Base-by-base conservation (phyloP, 1,140 invertebrate species). In the Whitmania pigra region DNA sequence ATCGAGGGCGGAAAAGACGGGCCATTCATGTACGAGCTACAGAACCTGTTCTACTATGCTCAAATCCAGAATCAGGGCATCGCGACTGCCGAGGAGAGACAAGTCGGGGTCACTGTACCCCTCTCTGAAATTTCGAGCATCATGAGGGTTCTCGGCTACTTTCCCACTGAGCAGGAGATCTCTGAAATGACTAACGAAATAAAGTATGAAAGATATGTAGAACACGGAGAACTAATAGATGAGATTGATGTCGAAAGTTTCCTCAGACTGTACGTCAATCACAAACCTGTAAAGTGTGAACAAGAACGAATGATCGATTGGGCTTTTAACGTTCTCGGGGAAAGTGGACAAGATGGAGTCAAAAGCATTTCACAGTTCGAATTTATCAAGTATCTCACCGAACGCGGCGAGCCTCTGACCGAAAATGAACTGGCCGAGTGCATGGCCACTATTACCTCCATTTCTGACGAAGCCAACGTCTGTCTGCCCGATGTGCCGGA, bases 131-230 rank as follows among this genome's bases (percentile, higher is more conserved):
- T 90, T 68, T 87, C 88, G 17, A 87, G 87, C 80, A 78, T 90
- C 0, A 87, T 89, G 85, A 81, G 88, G 74, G 87, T 88, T n/a
- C 82, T 89, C 76, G 88, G 88, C 71, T 89, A 85, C 80, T 90
- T 87, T 78, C 88, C 87, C 6, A 87, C 86, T 2, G 87, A 89
- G 77, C 85, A 87, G 80, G 88, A 89, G 83, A 88, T 87, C 78
- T 75, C 20, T 73, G 86, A 87, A 75, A 84, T 89, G 76, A 76
- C 88, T 74, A 84, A 85, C 60, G 88, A 90, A 81, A 83, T 88
- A 11, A 85, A 85, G 73, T 87, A 85, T 74, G 85, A 85, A 73
- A 79, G 85, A 70, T 86, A 85, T 76, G 83, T 85, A 17, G 79
- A 84, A 68, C 84, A 80, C 17, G 85, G 84, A 4, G 73, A 81